Evolutionary conservation across 2,797 vertebrate species (phyloP).

Genomic region (Pempheris klunzingeri): DNA sequence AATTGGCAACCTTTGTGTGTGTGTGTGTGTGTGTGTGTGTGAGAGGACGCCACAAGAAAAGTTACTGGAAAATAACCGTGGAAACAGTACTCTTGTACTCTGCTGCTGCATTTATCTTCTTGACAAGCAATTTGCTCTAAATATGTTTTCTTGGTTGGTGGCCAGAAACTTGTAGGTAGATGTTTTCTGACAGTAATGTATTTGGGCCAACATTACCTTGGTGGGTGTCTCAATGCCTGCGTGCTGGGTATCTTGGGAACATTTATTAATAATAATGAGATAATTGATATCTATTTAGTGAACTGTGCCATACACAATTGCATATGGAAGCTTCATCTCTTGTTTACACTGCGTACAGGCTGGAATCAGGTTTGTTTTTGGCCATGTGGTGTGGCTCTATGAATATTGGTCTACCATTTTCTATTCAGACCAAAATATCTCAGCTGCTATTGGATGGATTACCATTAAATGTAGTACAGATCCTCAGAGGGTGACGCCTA

Average conservation of each 20-base stretch:
- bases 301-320: background rate
- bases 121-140: constrained; percentile 82
- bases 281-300: constrained; percentile 39
- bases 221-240: constrained; percentile 19
- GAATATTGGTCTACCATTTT: background rate
- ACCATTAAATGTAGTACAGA: background rate
- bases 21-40: constrained; percentile 34
- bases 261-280: constrained; percentile 40
- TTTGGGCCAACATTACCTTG: constrained; percentile 38
- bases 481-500: background rate
- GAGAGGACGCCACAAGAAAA: constrained; percentile 45
- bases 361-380: constrained; percentile 1
- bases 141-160: constrained; percentile 72
- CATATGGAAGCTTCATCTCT: background rate
- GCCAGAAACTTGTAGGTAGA: constrained; percentile 60
- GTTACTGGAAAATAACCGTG: constrained; percentile 49
- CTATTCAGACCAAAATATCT: background rate
- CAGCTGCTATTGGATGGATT: background rate
- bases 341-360: background rate
- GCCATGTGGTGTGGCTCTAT: background rate
- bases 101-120: constrained; percentile 77
- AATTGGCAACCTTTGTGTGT: constrained; percentile 69
- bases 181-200: constrained; percentile 66
- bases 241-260: constrained; percentile 10
- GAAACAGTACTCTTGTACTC: constrained; percentile 48